phyloP scores from a whole-genome alignment of 2,888 invertebrate genomes.

The Lomographa bimaculata region DNA sequence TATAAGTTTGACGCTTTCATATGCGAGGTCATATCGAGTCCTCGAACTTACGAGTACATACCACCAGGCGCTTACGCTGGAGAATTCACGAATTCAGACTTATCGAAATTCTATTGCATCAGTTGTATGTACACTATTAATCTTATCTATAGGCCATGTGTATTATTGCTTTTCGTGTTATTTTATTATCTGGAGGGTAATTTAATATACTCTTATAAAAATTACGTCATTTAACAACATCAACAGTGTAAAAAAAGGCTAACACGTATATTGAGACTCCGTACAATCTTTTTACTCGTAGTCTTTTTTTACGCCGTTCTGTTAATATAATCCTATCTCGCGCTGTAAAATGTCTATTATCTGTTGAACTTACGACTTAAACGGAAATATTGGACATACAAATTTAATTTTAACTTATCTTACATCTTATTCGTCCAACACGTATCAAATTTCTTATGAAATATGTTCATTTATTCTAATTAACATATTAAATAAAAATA shows the following conservation, averaged over 20 bases:
- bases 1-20: no score
- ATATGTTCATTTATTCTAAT: slow-evolving; percentile 59
- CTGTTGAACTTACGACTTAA: slow-evolving; percentile 14
- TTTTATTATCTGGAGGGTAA: slow-evolving; percentile 13
- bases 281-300: neutral
- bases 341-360: slow-evolving; percentile 10
- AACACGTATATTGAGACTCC: slow-evolving; percentile 5
- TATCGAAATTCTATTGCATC: no score
- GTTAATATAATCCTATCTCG: no score
- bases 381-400: slow-evolving; percentile 47
- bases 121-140: no score
- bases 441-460: slow-evolving; percentile 67
- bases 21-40: no score
- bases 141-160: slow-evolving; percentile 22
- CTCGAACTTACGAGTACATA: no score
- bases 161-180: slow-evolving; percentile 12
- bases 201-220: slow-evolving; percentile 16
- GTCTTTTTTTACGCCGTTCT: neutral
- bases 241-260: slow-evolving; percentile 7
- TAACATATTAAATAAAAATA: slow-evolving; percentile 46
- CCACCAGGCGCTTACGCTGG: no score
- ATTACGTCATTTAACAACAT: slow-evolving; percentile 17
- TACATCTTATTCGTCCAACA: slow-evolving; percentile 46
- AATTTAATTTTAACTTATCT: slow-evolving; percentile 43
- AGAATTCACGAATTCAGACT: no score